These are phyloP conservation scores for Ophion ventricosus DNA, from an alignment of 2,888 invertebrate genomes.

Conservation along the genomic window DNA sequence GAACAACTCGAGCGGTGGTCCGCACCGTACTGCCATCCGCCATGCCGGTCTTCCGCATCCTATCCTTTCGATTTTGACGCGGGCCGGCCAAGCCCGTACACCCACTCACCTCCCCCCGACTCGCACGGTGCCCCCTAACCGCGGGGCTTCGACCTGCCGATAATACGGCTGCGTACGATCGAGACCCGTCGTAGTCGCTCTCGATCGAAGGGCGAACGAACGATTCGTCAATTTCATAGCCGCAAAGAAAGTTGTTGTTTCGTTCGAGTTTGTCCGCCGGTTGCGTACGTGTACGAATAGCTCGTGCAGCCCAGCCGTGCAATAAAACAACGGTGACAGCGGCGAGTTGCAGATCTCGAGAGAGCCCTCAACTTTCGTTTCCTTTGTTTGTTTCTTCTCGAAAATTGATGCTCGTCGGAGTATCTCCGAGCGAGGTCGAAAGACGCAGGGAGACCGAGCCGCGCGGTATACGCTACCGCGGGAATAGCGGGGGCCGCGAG, in stretches of 20 bases:
- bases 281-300: no score
- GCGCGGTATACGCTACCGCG: background rate
- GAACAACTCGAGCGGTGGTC: background rate
- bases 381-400: background rate
- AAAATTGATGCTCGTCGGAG: constrained; percentile 12
- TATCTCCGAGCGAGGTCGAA: no score
- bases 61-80: background rate
- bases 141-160: background rate
- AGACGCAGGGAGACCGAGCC: no score
- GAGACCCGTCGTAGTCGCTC: no score
- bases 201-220: no score
- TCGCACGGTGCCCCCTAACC: background rate
- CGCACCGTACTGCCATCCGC: background rate
- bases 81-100: background rate
- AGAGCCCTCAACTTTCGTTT: no score
- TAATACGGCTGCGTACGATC: background rate
- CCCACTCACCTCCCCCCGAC: background rate
- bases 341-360: no score
- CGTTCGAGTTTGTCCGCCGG: background rate
- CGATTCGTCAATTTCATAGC: background rate
- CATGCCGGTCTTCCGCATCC: background rate
- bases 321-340: no score
- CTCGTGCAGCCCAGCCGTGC: no score
- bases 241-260: background rate
- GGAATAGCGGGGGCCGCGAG: background rate